Base-by-base conservation (phyloP, 2,797 vertebrate genomes). In the Onychomys leucogaster region DNA sequence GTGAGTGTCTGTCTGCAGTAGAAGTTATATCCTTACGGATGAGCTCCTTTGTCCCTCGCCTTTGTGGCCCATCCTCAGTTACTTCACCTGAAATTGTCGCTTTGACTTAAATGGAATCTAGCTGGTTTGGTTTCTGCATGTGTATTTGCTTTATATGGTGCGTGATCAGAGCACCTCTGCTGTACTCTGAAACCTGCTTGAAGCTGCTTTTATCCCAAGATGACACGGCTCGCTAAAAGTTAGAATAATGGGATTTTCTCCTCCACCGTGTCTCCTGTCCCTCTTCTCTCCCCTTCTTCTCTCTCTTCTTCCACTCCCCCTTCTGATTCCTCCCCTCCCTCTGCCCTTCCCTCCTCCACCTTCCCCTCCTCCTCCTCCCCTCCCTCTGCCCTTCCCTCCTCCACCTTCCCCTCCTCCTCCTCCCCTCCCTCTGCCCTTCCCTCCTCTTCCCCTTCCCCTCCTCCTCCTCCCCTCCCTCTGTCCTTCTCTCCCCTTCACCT, bases 291-390 rank as follows among this genome's bases (percentile, higher is more conserved):
- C 27, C 17, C 1, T n/a, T n/a, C 29, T 69, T 19, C 11, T 3
- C 17, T 13, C 37, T 17, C 27, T 32, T 5, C 41, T 32, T 23
- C 23, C 55, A 25, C 29, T 1, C 14, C 55, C 16, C 16, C 52
- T 81, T 13, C 29, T 55, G n/a, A n/a, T 17, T 2, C 32, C 17
- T 37, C 0, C 1, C 29, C 29, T 34, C 21, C n/a, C 37, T 12
- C 21, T 73, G 16, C n/a, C n/a, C n/a, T n/a, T n/a, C n/a, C 23
- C 13, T 27, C 6, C 12, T 10, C 63, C 11, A 19, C 19, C 32
- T 3, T 0, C 2, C 34, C 32, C 5, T 19, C 1, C 17, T 1
- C 29, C 29, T 2, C 32, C 17, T 37, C 0, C 1, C 29, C 29
- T 34, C 21, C n/a, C 37, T 12, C 21, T 73, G 16, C 9, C 8